Conservation (phyloP, 2,797 vertebrate genomes). For the Crocodylus rhombifer region DNA sequence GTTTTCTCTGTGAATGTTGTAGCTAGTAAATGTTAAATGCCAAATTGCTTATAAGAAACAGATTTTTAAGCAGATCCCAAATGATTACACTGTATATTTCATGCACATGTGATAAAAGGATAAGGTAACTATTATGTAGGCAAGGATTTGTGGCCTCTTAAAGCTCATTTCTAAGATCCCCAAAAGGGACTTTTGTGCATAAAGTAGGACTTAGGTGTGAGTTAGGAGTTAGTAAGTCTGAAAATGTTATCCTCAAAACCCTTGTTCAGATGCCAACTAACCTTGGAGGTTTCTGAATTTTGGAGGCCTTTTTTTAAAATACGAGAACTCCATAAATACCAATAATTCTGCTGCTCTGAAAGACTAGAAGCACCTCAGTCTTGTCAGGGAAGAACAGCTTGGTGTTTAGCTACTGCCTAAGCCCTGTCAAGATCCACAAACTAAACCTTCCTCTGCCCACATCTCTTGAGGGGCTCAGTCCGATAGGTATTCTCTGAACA, state of each 20-base stretch:
- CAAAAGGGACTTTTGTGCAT: not conserved
- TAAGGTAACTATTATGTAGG: constrained; percentile 48
- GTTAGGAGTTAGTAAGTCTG: accelerated
- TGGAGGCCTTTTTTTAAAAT: not conserved
- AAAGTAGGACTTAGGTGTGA: constrained; percentile 4
- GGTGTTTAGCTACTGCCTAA: not conserved
- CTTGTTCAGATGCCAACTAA: not conserved
- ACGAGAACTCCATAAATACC: accelerated
- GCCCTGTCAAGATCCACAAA: accelerated
- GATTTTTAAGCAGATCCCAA: constrained; percentile 66
- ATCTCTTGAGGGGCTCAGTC: too few relatives aligned
- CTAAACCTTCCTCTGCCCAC: not conserved
- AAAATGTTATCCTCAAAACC: accelerated
- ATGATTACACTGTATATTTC: constrained; percentile 60
- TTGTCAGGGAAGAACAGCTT: not conserved
- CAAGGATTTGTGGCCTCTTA: constrained; percentile 55
- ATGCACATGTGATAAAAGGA: constrained; percentile 65
- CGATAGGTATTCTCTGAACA: not conserved
- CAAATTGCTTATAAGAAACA: constrained; percentile 74
- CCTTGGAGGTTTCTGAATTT: not conserved
- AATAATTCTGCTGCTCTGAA: not conserved
- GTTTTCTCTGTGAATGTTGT: constrained; percentile 66
- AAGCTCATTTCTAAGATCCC: constrained; percentile 19
- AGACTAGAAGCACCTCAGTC: not conserved
- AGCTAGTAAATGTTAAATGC: constrained; percentile 61